Evolutionary conservation across 2,888 invertebrate species (phyloP).

Genomic region (Heliconius aoede): DNA sequence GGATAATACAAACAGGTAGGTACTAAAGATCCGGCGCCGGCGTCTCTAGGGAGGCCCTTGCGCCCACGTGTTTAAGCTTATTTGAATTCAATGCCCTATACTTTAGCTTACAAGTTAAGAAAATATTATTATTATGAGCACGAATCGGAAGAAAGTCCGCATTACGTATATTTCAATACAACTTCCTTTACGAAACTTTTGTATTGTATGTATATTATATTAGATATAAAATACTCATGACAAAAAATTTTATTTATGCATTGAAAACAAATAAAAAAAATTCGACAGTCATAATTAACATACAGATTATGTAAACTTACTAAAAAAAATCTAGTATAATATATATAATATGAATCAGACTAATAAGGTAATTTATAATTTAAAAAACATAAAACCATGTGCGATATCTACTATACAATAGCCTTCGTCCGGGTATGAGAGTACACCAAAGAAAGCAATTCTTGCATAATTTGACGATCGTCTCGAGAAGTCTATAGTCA

Average conservation of each 20-base stretch:
- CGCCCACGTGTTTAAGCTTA: slow-evolving; percentile 65
- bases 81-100: slow-evolving; percentile 73
- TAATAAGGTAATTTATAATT: not conserved
- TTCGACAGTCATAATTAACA: too few species aligned
- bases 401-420: not conserved
- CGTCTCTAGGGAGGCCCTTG: slow-evolving; percentile 53
- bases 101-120: slow-evolving; percentile 35
- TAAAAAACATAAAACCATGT: not conserved
- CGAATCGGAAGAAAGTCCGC: slow-evolving; percentile 44
- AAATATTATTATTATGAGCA: slow-evolving; percentile 46
- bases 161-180: slow-evolving; percentile 3
- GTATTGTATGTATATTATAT: too few species aligned
- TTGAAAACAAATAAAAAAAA: too few species aligned
- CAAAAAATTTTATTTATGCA: too few species aligned
- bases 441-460: not conserved
- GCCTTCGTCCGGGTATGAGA: not conserved
- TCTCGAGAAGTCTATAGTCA: slow-evolving; percentile 10
- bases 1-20: not conserved
- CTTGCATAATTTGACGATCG: slow-evolving; percentile 18
- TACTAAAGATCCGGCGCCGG: slow-evolving; percentile 57
- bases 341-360: not conserved
- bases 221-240: too few species aligned
- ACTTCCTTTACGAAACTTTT: slow-evolving; percentile 21
- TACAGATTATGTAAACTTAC: not conserved
- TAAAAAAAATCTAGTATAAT: not conserved